A percentile compares a stretch with the other conserved stretches of the same genome.
Conservation (phyloP, 2,888 invertebrate genomes). For the Margaritifera margaritifera region DNA sequence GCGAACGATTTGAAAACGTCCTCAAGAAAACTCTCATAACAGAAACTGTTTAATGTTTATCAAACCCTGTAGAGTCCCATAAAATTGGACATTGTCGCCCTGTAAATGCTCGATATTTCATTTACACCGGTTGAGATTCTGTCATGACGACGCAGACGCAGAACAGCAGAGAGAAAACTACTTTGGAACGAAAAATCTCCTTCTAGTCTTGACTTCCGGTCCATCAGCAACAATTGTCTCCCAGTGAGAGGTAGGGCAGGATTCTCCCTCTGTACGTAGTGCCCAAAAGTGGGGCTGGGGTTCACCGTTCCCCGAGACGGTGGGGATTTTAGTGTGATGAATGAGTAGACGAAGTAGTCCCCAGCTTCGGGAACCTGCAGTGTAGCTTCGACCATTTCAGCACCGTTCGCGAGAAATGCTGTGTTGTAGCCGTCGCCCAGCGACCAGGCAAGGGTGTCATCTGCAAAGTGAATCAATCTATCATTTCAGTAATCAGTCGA, state of each 20-base stretch:
- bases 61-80: not conserved
- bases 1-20: too few species aligned
- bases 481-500: too few species aligned
- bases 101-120: not conserved
- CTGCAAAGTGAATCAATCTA: too few species aligned
- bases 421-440: too few species aligned
- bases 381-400: too few species aligned
- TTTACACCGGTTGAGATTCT: not conserved
- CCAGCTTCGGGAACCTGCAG: too few species aligned
- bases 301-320: too few species aligned
- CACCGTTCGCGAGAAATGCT: too few species aligned
- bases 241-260: not conserved
- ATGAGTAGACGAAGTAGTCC: too few species aligned
- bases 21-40: not conserved
- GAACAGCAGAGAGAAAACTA: not conserved
- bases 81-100: not conserved
- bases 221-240: not conserved
- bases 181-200: not conserved
- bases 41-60: not conserved
- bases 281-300: not conserved
- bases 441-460: too few species aligned
- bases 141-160: not conserved
- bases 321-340: too few species aligned
- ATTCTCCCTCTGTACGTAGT: constrained; percentile 1
- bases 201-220: not conserved